Percentiles rank a stretch among this genome's conserved stretches.
Evolutionary conservation across 2,113 vertebrate species (phyloP).

Genomic region (Ramphastos sulfuratus): DNA sequence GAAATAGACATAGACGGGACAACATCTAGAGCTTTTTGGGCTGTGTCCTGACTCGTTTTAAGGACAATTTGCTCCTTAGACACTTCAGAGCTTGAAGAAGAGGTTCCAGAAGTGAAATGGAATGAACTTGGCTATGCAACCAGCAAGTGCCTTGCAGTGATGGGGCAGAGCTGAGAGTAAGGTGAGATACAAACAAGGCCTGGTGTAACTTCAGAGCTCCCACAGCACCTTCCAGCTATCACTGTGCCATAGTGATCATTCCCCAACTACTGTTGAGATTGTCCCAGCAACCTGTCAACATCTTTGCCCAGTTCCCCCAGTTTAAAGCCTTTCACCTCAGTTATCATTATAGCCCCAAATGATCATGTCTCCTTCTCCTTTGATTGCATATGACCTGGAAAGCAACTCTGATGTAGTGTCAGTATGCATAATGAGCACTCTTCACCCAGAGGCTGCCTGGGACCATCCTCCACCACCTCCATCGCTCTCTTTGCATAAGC

Average conservation of each 20-base stretch:
- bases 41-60: not conserved
- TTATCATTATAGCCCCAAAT: not conserved
- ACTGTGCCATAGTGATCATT: not conserved
- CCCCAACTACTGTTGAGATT: not conserved
- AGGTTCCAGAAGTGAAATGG: not conserved
- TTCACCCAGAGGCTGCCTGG: not conserved
- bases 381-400: not conserved
- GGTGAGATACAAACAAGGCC: not conserved
- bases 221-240: not conserved
- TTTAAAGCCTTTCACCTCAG: not conserved
- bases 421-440: not conserved
- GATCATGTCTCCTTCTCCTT: not conserved
- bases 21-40: not conserved
- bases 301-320: not conserved
- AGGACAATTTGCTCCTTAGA: not conserved
- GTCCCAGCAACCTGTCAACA: not conserved
- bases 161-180: not conserved
- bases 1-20: not conserved
- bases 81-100: not conserved
- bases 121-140: not conserved
- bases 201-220: not conserved
- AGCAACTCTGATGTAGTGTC: not conserved
- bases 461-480: not conserved
- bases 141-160: accelerated
- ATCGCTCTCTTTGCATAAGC: not conserved